phyloP scores from a whole-genome alignment of 2,113 vertebrate species.

The Trematomus loennbergii region DNA sequence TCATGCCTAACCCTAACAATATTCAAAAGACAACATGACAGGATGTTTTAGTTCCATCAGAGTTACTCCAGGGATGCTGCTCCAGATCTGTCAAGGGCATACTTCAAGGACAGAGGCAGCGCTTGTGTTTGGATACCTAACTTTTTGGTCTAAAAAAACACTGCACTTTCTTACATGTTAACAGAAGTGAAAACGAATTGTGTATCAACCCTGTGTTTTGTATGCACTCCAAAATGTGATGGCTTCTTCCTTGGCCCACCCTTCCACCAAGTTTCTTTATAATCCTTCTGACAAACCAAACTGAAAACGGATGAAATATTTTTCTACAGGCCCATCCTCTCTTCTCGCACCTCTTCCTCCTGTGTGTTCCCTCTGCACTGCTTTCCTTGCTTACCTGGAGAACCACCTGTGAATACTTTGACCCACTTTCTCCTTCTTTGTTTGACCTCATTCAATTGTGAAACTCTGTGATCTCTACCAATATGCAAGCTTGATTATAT shows the following conservation, averaged over 20 bases:
- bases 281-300: too few relatives aligned
- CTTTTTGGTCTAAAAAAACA: neutral
- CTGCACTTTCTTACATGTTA: neutral
- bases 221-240: too few relatives aligned
- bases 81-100: conserved; percentile 54
- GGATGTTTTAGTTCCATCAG: conserved; percentile 47
- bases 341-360: neutral
- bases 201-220: too few relatives aligned
- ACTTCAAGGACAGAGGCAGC: conserved; percentile 17
- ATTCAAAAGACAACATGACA: neutral
- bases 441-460: neutral
- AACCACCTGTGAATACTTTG: neutral
- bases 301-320: too few relatives aligned
- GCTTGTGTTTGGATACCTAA: conserved; percentile 3
- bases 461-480: neutral
- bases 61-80: conserved; percentile 46
- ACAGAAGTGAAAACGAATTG: too few relatives aligned
- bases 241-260: neutral
- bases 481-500: neutral
- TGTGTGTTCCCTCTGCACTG: neutral
- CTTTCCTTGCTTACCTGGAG: neutral
- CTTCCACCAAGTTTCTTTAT: too few relatives aligned
- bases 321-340: neutral
- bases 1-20: conserved; percentile 4
- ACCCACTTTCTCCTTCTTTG: neutral